A percentile compares a stretch with the other conserved stretches of the same genome.
These are phyloP conservation scores for Marmota flaviventris DNA, from an alignment of 2,113 vertebrate genomes.

Conservation along the genomic window DNA sequence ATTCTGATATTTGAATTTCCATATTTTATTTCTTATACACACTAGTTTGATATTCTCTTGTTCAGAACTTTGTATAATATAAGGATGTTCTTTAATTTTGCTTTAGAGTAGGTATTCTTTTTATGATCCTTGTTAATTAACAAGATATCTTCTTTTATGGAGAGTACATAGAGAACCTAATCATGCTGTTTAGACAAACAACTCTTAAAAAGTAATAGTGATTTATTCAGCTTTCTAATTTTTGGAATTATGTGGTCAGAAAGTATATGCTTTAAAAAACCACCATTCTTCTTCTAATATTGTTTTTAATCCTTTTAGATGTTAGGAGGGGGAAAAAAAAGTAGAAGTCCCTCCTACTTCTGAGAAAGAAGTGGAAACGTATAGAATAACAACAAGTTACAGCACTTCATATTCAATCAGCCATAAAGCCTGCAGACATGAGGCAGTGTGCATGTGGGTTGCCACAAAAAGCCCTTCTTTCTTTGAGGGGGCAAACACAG, in stretches of 20 bases:
- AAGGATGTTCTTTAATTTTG: constrained; percentile 40
- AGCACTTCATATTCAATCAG: background rate
- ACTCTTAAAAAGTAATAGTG: constrained; percentile 26
- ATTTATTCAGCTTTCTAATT: constrained; percentile 32
- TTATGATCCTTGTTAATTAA: constrained; percentile 65
- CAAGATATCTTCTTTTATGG: constrained; percentile 55
- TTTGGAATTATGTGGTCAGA: constrained; percentile 13
- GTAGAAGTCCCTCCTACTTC: background rate
- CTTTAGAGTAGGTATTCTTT: constrained; percentile 39
- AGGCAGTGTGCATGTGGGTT: background rate
- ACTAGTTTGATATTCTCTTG: background rate
- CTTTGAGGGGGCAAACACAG: background rate
- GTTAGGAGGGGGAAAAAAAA: background rate
- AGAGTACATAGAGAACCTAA: constrained; percentile 52
- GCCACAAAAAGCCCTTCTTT: background rate
- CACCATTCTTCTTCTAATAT: constrained; percentile 19
- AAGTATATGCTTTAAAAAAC: constrained; percentile 16
- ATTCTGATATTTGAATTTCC: background rate
- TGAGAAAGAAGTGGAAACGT: constrained; percentile 29
- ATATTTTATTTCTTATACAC: background rate
- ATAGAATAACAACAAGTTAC: constrained; percentile 50
- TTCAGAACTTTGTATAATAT: background rate
- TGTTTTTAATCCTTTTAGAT: constrained; percentile 5
- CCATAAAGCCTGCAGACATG: background rate
- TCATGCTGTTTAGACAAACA: constrained; percentile 46